Base-by-base conservation (phyloP, 2,888 invertebrate genomes). In the Thera obeliscata region DNA sequence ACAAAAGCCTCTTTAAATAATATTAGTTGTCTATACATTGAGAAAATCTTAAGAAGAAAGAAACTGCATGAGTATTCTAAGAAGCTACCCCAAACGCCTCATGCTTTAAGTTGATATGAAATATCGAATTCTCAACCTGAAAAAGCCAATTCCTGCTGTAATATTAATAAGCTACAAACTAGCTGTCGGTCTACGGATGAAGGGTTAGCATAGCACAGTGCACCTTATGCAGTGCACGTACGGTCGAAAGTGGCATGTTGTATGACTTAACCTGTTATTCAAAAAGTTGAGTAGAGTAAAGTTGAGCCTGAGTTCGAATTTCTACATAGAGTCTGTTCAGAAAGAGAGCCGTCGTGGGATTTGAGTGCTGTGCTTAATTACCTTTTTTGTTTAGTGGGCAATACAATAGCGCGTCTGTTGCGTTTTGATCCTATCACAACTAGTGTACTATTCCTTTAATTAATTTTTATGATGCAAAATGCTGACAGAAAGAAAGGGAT, bases 151-250 rank as follows among this genome's bases (percentile, higher is more conserved):
- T 33, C 52, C 22, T 52, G 12, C 3, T 46, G 43, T 8, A 9
- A 46, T 43, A 43, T 38, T 63, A 63, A 49, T 33, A 65, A 65
- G 64, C 61, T 58, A 61, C 33, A 48, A 11, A 48, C 0, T 46
- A 3, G 57, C 9, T 57, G 35, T 54, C 48, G 12, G 35, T 70
- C 70, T 70, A 67, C 61, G 50, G 52, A 70, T 70, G 70, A 64
- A 61, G 63, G 61, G 64, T 69, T 66, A 70, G 64, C 61, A 58
- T 58, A 63, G 63, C 62, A 67, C 54, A 33, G 48, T 62, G 57
- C 54, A 58, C 43, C 46, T 61, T 61, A 46, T 8, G 41, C 33
- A 46, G 54, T 61, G 61, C 66, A 57, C 61, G 36, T 52, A 56
- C 61, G 46, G 57, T 66, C 54, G 66, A 54, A 33, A 58, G 48